Evolutionary conservation across 2,797 vertebrate genomes (phyloP).

Genomic region (Threskiornis aethiopicus): DNA sequence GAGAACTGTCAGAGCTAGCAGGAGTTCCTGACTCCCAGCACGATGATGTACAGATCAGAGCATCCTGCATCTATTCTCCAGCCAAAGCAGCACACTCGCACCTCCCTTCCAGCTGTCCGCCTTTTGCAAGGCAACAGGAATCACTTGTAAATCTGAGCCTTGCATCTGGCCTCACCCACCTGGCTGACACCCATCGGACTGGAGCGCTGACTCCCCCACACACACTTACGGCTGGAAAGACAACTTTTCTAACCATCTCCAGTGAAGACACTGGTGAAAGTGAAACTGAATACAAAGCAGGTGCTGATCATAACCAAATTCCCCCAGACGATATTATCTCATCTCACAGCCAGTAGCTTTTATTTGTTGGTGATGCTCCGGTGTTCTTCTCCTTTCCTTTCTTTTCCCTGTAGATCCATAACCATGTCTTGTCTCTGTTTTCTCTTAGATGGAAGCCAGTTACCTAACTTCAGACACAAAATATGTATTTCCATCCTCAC

Average conservation of each 20-base stretch:
- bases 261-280: not conserved
- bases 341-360: constrained; percentile 19
- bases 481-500: not conserved
- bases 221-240: not conserved
- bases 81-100: not conserved
- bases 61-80: not conserved
- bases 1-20: not conserved
- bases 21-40: not conserved
- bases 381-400: not conserved
- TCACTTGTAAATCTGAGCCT: not conserved
- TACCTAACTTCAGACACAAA: not conserved
- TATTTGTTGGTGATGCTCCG: not conserved
- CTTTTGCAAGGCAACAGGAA: not conserved
- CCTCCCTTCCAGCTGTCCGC: not conserved
- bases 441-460: not conserved
- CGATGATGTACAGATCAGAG: not conserved
- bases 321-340: not conserved
- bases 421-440: not conserved
- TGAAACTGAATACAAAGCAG: constrained; percentile 13
- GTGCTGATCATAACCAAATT: not conserved
- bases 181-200: not conserved
- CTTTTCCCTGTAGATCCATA: constrained; percentile 7
- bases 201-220: not conserved
- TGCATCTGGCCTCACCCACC: not conserved
- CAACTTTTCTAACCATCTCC: not conserved